These are phyloP conservation scores for Plotosus lineatus DNA, from an alignment of 2,113 vertebrate genomes.

Conservation along the genomic window DNA sequence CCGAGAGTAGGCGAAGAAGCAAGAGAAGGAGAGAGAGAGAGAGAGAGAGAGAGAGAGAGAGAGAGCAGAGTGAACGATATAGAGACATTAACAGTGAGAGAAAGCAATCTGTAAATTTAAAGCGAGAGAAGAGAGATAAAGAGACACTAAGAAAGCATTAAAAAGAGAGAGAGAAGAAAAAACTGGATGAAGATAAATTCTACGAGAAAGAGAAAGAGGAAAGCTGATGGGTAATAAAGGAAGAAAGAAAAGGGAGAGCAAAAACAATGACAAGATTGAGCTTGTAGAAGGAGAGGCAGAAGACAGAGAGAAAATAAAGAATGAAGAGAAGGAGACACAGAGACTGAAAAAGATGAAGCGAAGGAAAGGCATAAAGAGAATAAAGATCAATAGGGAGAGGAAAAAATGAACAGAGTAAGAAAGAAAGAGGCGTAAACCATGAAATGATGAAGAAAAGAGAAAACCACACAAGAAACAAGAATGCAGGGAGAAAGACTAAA, in stretches of 20 bases:
- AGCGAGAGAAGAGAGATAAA: background rate
- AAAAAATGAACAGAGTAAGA: background rate
- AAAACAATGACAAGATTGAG: background rate
- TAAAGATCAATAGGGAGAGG: background rate
- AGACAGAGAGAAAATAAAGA: background rate
- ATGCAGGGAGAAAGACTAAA: background rate
- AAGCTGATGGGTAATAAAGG: background rate
- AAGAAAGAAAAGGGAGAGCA: background rate
- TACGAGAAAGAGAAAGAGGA: background rate
- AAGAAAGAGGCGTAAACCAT: background rate
- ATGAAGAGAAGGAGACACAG: background rate
- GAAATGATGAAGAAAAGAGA: background rate
- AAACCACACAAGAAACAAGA: background rate
- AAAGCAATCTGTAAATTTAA: background rate
- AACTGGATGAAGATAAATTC: background rate
- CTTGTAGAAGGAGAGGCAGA: background rate
- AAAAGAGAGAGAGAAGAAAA: background rate
- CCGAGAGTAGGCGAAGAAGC: background rate
- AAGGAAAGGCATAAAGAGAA: background rate
- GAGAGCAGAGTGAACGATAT: background rate
- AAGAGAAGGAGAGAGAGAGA: background rate
- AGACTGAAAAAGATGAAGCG: background rate
- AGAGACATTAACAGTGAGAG: background rate
- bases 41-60: background rate
- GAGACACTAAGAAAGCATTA: background rate